Evolutionary conservation across 2,888 invertebrate genomes (phyloP), one percentile per base, ranked within the genome.

Genomic region (Carpatolechia fugitivella): DNA sequence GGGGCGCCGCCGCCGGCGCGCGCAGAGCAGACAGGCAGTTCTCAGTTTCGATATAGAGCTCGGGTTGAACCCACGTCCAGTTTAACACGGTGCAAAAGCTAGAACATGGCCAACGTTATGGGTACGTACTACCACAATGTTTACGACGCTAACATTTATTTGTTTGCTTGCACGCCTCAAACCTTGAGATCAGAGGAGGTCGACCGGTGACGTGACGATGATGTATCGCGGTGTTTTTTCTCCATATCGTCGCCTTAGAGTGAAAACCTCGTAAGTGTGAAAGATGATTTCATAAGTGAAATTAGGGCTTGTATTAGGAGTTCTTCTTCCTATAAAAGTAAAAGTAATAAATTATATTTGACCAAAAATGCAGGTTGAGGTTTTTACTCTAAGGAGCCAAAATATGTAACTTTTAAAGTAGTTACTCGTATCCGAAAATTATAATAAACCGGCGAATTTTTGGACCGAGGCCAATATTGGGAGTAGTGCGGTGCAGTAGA

Each of bases 51-150:
- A 71, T 80, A 73, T 74, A 77, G 78, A 75, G 64, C 64, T 73
- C 78, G 68, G 56, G 55, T 60, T 59, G 74, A 64, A 64, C 72
- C 64, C 63, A 78, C 80, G 77, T 69, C 41, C 56, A 50, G 55
- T 54, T 59, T 54, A 35, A 70, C 13, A 29, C 13, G 11, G 73
- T 71, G 70, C 63, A 60, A 66, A 60, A 54, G 55, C 60, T 52
- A 24, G 24, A 83, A 65, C 78, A 89, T 89, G 88, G 73, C 87
- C 63, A 85, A 88, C 74, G 65, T 86, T 62, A 74, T 89, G 74
- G 89, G 89, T 89, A 63, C 86, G 88, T 82, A n/a, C n/a, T n/a
- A n/a, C 55, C 52, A 46, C 30, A 31, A 30, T 56, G 40, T 56
- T 44, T 47, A 54, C 51, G 10, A 49, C 31, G 13, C 30, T 33